Evolutionary conservation across 2,888 invertebrate species (phyloP), one percentile per base, ranked within the genome.

Genomic region (Eucera pruinosa): DNA sequence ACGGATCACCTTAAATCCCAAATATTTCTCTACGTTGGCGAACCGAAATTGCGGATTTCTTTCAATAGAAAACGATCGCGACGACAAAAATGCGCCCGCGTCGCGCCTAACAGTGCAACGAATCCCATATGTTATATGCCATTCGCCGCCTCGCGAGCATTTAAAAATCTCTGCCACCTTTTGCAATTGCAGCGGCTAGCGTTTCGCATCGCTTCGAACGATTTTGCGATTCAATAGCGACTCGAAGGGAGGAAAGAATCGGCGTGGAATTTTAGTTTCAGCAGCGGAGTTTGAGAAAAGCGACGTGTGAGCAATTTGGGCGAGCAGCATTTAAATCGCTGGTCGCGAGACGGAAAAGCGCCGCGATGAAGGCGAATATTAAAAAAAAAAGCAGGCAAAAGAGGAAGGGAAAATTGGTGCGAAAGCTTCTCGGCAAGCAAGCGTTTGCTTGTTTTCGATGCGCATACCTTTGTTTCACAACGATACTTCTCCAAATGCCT

Each of bases 371-470:
- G n/a, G n/a, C n/a, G n/a, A n/a, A n/a, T n/a, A n/a, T n/a, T n/a
- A n/a, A n/a, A n/a, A n/a, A n/a, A n/a, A n/a, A n/a, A n/a, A n/a
- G n/a, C n/a, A n/a, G n/a, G n/a, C n/a, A n/a, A n/a, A n/a, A n/a
- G n/a, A n/a, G n/a, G n/a, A n/a, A n/a, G n/a, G n/a, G n/a, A n/a
- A n/a, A n/a, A n/a, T n/a, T n/a, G n/a, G n/a, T n/a, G n/a, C 36
- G 15, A 36, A 30, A 1, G 15, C 27, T 9, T 43, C 20, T 9
- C 0, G 23, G 30, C 13, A 67, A 47, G 2, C 43, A 27, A 30
- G 55, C 71, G 64, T 69, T 83, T 81, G 79, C 83, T 72, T 79
- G 85, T 73, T 54, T 45, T 71, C 84, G 82, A 81, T 70, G 55
- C 39, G 58, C 80, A 68, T 72, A 76, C 73, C 45, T 72, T 48